phyloP scores from a whole-genome alignment of 1,140 invertebrate species.

The Bombus cullumanus region DNA sequence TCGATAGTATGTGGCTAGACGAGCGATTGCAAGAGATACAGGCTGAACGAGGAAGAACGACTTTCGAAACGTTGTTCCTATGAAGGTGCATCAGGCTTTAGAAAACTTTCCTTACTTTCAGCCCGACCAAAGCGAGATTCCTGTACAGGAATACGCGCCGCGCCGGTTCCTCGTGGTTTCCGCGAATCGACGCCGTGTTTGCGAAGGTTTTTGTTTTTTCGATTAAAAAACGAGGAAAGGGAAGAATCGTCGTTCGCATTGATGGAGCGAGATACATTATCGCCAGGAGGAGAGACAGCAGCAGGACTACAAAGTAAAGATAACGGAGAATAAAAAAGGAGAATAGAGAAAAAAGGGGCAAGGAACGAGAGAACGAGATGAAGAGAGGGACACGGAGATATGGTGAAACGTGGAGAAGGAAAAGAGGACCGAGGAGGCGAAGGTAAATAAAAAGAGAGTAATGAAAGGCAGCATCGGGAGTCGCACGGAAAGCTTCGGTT shows the following conservation, averaged over 20 bases:
- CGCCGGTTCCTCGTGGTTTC: background rate
- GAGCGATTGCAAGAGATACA: background rate
- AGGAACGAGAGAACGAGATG: slow-evolving; percentile 36
- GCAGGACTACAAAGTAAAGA: slow-evolving; percentile 27
- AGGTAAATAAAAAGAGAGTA: slow-evolving; percentile 8
- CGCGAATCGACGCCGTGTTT: background rate
- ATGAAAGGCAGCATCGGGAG: slow-evolving; percentile 52
- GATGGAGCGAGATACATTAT: slow-evolving; percentile 55
- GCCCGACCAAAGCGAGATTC: background rate
- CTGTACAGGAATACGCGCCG: background rate
- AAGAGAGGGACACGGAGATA: slow-evolving; percentile 25
- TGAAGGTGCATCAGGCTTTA: background rate
- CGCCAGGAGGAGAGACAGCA: slow-evolving; percentile 20
- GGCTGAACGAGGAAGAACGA: background rate
- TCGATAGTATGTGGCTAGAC: slow-evolving; percentile 22
- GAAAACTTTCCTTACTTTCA: background rate
- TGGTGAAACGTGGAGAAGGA: slow-evolving; percentile 19
- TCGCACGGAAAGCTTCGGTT: slow-evolving; percentile 66
- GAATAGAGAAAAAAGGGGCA: slow-evolving; percentile 10
- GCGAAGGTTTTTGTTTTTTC: background rate
- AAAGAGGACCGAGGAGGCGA: slow-evolving; percentile 6
- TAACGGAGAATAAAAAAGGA: slow-evolving; percentile 5
- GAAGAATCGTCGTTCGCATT: background rate
- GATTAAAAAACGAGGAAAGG: background rate
- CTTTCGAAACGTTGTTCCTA: background rate